Evolutionary conservation across 37 sponge, comb jelly and placozoan genomes (phyloP).

Genomic region (Corticium candelabrum): DNA sequence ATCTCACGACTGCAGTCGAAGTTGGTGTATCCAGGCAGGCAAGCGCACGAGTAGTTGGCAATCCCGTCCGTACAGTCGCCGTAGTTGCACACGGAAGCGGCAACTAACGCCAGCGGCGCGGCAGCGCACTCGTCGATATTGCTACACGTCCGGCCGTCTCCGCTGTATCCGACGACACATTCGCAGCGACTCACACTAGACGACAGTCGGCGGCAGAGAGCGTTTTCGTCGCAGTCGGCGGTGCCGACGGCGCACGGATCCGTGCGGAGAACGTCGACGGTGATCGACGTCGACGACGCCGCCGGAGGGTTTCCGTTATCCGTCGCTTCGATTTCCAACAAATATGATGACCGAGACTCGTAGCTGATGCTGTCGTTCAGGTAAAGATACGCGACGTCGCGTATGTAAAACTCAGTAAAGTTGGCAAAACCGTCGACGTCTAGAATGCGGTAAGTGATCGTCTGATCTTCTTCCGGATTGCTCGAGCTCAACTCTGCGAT

Average conservation of each 20-base stretch:
- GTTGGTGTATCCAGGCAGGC: background rate
- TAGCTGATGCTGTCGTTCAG: background rate
- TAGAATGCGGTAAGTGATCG: background rate
- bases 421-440: background rate
- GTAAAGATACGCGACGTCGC: background rate
- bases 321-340: background rate
- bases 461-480: background rate
- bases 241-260: conserved; percentile 9
- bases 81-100: background rate
- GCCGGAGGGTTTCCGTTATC: background rate
- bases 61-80: background rate
- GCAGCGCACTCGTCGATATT: background rate
- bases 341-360: background rate
- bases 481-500: background rate
- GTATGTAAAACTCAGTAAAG: background rate
- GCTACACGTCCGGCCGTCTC: background rate
- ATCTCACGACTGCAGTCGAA: background rate
- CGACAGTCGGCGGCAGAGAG: background rate
- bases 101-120: background rate
- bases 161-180: background rate
- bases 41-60: background rate
- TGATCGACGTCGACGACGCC: background rate
- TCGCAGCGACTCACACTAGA: background rate
- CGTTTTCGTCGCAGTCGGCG: background rate
- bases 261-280: background rate